Evolutionary conservation across 2,888 invertebrate species (phyloP).

Genomic region (Stenolophus ochropezus): DNA sequence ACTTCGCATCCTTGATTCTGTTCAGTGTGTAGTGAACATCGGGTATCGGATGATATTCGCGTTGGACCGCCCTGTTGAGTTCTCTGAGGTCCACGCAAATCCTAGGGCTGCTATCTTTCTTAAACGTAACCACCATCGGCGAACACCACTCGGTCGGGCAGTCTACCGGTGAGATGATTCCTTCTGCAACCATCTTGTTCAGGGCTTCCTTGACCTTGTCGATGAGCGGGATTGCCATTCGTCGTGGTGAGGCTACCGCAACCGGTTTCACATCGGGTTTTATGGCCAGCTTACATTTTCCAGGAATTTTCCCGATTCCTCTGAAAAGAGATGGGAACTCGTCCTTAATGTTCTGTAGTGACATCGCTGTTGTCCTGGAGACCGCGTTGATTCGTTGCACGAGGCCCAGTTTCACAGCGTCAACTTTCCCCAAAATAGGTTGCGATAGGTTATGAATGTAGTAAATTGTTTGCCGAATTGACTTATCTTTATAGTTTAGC

Average conservation of each 20-base stretch:
- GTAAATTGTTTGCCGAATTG: background rate
- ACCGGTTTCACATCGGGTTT: background rate
- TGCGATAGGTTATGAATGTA: background rate
- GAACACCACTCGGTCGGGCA: conserved; percentile 54
- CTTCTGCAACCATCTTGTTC: background rate
- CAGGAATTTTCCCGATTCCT: conserved; percentile 4
- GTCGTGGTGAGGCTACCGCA: background rate
- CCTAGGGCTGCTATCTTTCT: conserved; percentile 14
- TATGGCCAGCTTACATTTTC: background rate
- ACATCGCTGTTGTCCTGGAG: background rate
- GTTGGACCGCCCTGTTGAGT: conserved; percentile 5
- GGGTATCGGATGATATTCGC: background rate
- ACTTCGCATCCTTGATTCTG: background rate
- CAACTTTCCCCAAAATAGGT: background rate
- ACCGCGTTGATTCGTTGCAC: background rate
- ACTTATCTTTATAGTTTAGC: background rate
- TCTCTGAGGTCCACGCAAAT: too few relatives aligned
- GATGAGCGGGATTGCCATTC: conserved; percentile 4
- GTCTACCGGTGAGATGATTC: conserved; percentile 57
- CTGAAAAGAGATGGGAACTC: background rate
- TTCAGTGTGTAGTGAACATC: conserved; percentile 5
- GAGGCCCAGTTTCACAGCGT: background rate
- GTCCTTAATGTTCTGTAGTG: background rate
- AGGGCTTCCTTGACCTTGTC: background rate
- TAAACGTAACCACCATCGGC: too few relatives aligned